These are phyloP conservation scores for Silvanus unidentatus DNA, from an alignment of 2,888 invertebrate species.

Conservation along the genomic window DNA sequence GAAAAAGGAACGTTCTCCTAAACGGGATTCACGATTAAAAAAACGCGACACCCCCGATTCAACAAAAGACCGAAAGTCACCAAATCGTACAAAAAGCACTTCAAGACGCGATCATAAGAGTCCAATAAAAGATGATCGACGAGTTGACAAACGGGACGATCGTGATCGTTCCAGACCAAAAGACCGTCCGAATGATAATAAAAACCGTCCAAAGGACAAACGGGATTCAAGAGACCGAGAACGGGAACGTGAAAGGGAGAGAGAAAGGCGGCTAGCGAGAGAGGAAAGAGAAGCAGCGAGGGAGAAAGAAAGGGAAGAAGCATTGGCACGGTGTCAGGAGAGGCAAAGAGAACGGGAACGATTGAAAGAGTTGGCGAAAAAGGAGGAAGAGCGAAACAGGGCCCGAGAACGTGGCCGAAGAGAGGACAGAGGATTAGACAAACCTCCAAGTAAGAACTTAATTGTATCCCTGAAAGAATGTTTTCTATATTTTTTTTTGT, in stretches of 20 bases:
- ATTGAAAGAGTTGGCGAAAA: constrained; percentile 45
- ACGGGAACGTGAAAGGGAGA: constrained; percentile 53
- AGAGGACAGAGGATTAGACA: constrained; percentile 55
- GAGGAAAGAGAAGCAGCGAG: constrained; percentile 55
- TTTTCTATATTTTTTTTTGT: neutral
- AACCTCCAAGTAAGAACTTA: constrained; percentile 45
- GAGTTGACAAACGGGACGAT: constrained; percentile 46
- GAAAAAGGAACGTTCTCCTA: constrained; percentile 39
- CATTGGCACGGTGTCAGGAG: constrained; percentile 59
- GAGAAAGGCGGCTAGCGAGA: constrained; percentile 47
- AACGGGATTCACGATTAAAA: constrained; percentile 36
- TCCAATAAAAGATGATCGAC: constrained; percentile 46
- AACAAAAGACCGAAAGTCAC: constrained; percentile 39
- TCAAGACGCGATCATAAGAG: constrained; percentile 38
- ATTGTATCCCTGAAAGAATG: neutral
- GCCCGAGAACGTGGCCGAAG: constrained; percentile 49
- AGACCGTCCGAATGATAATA: constrained; percentile 31
- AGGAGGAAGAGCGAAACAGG: constrained; percentile 51
- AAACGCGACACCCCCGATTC: constrained; percentile 46
- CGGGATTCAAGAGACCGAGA: constrained; percentile 60
- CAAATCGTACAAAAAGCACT: constrained; percentile 33
- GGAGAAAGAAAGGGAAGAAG: constrained; percentile 60
- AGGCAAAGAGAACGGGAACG: constrained; percentile 52
- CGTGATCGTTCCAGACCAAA: constrained; percentile 43
- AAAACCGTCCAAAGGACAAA: constrained; percentile 28